These are phyloP conservation scores for Tyto alba DNA, from an alignment of 2,113 vertebrate genomes.

Conservation along the genomic window DNA sequence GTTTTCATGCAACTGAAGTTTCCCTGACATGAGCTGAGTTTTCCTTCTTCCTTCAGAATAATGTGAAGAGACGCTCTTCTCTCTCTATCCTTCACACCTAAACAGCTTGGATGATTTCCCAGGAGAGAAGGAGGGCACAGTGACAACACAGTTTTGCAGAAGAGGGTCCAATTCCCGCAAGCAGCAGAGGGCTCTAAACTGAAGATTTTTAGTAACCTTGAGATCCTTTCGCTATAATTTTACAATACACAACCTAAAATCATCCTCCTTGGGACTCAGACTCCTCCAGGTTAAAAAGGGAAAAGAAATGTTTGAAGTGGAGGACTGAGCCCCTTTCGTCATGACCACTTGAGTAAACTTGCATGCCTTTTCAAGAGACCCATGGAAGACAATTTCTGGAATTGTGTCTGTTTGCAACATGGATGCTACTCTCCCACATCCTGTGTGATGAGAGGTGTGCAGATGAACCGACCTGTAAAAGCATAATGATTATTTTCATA, in stretches of 20 bases:
- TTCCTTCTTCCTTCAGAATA: neutral
- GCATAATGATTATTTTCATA: neutral
- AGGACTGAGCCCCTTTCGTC: neutral
- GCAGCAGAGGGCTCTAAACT: neutral
- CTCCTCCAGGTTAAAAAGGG: neutral
- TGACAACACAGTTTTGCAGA: neutral
- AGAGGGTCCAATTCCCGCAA: neutral
- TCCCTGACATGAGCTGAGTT: neutral
- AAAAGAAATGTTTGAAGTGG: neutral
- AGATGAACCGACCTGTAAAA: neutral
- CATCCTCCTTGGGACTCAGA: neutral
- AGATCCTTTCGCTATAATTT: neutral
- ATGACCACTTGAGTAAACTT: neutral
- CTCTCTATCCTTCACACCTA: conserved; percentile 36
- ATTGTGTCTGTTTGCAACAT: neutral
- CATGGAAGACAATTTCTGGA: neutral
- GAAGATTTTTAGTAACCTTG: neutral
- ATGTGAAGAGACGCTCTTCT: neutral
- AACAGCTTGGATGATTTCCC: conserved; percentile 20
- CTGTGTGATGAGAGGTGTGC: neutral
- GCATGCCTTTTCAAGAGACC: neutral
- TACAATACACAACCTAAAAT: neutral
- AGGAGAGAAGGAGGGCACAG: neutral
- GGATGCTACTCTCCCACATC: neutral
- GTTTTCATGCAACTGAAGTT: conserved; percentile 12